phyloP scores from a whole-genome alignment of 2,113 vertebrate species.

The Pagrus major region DNA sequence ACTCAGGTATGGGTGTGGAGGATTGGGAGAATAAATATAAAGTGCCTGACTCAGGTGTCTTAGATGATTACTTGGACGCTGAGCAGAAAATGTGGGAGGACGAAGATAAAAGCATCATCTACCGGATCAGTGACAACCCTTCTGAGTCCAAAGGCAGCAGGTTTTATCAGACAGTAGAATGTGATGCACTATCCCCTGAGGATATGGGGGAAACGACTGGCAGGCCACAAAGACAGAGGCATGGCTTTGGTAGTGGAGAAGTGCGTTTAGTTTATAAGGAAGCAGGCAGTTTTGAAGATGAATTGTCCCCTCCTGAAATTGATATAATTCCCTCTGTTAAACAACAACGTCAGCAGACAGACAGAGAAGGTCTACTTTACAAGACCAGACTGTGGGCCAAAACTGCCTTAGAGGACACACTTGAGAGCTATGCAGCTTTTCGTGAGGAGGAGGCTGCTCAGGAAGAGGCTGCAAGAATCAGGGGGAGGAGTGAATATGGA shows the following conservation, averaged over 20 bases:
- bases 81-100: conserved; percentile 88
- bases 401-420: conserved; percentile 75
- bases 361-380: conserved; percentile 87
- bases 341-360: conserved; percentile 57
- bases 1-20: conserved; percentile 89
- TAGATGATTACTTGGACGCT: conserved; percentile 89
- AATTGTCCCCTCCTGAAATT: conserved; percentile 80
- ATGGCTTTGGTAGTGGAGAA: conserved; percentile 62
- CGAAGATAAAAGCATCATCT: conserved; percentile 82
- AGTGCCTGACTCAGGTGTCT: conserved; percentile 82
- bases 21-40: conserved; percentile 89
- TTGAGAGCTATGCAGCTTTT: conserved; percentile 82
- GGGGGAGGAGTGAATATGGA: conserved; percentile 82
- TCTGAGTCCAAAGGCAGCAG: conserved; percentile 76
- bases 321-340: conserved; percentile 81
- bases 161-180: conserved; percentile 81
- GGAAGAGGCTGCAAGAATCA: conserved; percentile 67
- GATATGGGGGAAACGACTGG: conserved; percentile 81
- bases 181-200: conserved; percentile 76
- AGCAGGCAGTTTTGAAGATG: conserved; percentile 80
- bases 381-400: conserved; percentile 87
- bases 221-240: conserved; percentile 78
- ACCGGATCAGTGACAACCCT: conserved; percentile 69
- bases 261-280: conserved; percentile 79
- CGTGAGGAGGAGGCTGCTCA: conserved; percentile 68